Evolutionary conservation across 2,113 vertebrate species (phyloP), one percentile per base, ranked within the genome.

Genomic region (Tyrannus savana): DNA sequence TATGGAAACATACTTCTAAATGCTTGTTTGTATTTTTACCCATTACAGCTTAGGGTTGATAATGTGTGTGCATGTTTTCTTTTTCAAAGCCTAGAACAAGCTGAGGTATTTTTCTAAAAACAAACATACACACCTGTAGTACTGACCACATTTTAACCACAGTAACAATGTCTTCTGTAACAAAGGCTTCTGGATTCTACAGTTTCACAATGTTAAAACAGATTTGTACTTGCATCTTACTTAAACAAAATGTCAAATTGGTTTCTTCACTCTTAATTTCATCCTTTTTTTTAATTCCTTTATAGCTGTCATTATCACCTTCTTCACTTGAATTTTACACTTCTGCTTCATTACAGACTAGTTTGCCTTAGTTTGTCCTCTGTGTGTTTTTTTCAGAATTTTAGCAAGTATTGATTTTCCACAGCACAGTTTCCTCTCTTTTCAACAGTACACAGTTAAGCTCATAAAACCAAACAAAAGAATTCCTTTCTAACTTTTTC

Each of bases 81-180:
- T 92, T 84, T 87, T 55, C 55, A 86, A 80, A 91, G 84, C 33
- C 59, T 39, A 82, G 10, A n/a, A 58, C 52, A 87, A 56, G 39
- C 23, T 81, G 69, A 89, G 16, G 7, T 71, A 55, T 78, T 93
- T 84, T 96, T 87, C 90, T 81, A 64, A 94, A 93, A 93, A 85
- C 71, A 95, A 80, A 73, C 3, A 18, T 72, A 80, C 41, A 55
- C 42, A 59, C 33, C 71, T 78, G 16, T 49, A 83, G 33, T 10
- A 52, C n/a, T 76, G 71, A 83, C 56, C 82, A 1, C 74, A 85
- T 76, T 95, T 93, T 84, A 95, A 96, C 85, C 78, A 82, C 79
- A 90, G 92, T 35, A 93, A 79, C 39, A 68, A 63, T 19, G 30
- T 41, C 30, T 68, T 42, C 39, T 41, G 39, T 41, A 41, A 87